Percentiles rank a stretch among this genome's conserved stretches.
phyloP scores from a whole-genome alignment of 2,797 vertebrate genomes.

The Girardinus metallicus region DNA sequence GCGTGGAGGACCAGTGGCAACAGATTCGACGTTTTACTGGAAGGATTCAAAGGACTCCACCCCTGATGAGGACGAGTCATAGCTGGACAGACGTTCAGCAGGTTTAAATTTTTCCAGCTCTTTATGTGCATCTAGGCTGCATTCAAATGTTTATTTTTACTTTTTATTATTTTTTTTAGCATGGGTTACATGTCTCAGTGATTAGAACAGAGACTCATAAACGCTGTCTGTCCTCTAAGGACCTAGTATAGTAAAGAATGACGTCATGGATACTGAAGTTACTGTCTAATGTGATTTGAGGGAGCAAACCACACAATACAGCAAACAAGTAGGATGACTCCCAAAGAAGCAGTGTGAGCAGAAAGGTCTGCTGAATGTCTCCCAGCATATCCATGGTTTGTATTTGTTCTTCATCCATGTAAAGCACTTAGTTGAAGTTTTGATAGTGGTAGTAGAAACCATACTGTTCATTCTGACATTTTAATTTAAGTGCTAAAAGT shows the following conservation, averaged over 20 bases:
- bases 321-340: slow-evolving; percentile 36
- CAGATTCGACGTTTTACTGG: slow-evolving; percentile 44
- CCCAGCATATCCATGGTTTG: not conserved
- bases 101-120: slow-evolving; percentile 37
- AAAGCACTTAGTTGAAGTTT: not conserved
- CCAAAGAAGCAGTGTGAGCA: not conserved
- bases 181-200: slow-evolving; percentile 54
- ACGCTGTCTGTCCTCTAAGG: slow-evolving; percentile 46
- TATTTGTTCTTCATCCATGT: not conserved
- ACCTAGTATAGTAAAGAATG: slow-evolving; percentile 43
- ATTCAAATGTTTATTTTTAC: slow-evolving; percentile 3
- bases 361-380: not conserved
- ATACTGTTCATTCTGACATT: not conserved
- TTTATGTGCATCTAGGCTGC: slow-evolving; percentile 7
- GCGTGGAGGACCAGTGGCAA: slow-evolving; percentile 29
- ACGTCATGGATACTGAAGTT: slow-evolving; percentile 58
- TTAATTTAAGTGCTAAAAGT: not conserved
- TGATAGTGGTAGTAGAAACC: not conserved
- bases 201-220: slow-evolving; percentile 57
- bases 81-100: slow-evolving; percentile 35
- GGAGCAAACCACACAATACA: slow-evolving; percentile 16
- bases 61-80: slow-evolving; percentile 28
- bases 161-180: slow-evolving; percentile 3
- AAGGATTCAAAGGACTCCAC: slow-evolving; percentile 43
- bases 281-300: slow-evolving; percentile 38